Conservation (phyloP, 2,113 vertebrate species). For the Myodes glareolus region DNA sequence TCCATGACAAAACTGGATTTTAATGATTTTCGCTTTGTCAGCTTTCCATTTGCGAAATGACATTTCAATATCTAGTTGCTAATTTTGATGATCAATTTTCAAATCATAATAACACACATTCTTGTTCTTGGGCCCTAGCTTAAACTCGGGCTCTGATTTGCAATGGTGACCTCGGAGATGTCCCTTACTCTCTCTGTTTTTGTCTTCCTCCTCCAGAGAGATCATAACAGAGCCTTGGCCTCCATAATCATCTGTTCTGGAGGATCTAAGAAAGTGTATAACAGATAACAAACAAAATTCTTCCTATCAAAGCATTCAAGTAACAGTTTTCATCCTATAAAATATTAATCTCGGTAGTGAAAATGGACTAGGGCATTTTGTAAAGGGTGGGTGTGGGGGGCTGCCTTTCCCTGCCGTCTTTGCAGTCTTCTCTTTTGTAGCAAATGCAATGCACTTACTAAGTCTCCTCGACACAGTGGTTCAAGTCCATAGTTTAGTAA, state of each 20-base stretch:
- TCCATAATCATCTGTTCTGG: neutral
- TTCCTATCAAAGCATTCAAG: neutral
- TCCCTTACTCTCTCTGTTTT: neutral
- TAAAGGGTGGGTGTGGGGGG: accelerated
- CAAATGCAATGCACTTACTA: neutral
- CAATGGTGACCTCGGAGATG: neutral
- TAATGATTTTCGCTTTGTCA: neutral
- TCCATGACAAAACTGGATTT: neutral
- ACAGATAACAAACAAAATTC: neutral
- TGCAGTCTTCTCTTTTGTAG: neutral
- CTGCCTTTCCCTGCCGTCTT: too few relatives aligned
- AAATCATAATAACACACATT: neutral
- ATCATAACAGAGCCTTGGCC: neutral
- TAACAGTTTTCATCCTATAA: too few relatives aligned
- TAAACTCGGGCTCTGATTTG: neutral
- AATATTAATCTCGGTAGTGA: neutral
- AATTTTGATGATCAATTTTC: neutral
- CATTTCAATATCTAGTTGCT: neutral
- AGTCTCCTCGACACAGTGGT: neutral
- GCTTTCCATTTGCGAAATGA: neutral
- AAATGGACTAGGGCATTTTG: neutral
- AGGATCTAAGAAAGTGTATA: neutral
- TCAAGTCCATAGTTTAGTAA: neutral
- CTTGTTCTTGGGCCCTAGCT: neutral
- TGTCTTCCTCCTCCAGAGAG: neutral